Base-by-base conservation (phyloP, 2,888 invertebrate species). In the Ditula angustiorana region DNA sequence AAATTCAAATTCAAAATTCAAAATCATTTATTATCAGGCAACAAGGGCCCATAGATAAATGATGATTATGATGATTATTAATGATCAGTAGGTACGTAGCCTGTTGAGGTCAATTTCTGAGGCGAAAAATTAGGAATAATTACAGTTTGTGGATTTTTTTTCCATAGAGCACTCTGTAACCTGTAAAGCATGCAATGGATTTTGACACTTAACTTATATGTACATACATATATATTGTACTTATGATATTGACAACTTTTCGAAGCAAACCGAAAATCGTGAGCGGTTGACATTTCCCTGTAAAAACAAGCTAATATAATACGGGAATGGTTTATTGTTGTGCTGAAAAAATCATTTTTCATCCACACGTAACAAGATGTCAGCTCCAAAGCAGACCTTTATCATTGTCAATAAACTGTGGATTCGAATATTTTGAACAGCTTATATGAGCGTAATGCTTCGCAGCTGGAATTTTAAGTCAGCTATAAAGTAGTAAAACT, bases 371-470 rank as follows among this genome's bases (percentile, higher is more conserved):
- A 86, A 85, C 86, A 84, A 87, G 84, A 86, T 79, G 89, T 88
- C 90, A 85, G 80, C 74, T 75, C 75, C 88, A 85, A 81, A 75
- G 75, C 78, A 78, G 80, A 88, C 90, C 90, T 89, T 83, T 86
- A 81, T 90, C 89, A 89, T 86, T 89, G 86, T 87, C 88, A 41
- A 41, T 41, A 41, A 41, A 41, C 41, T 41, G 19, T 19, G 41
- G 8, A 44, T 52, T 23, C 52, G 60, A 23, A 60, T 28, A 44
- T 52, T 52, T 59, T 21, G 41, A 19, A 19, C 10, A 41, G 49
- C 26, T 30, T 60, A 19, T 37, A n/a, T 13, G 5, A 37, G 2
- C 16, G 37, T 37, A 11, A 46, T n/a, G 46, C n/a, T 24, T 5
- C n/a, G 10, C 19, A 16, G 16, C n/a, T 1, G 7, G 46, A 46